Conservation (phyloP, 2,113 vertebrate genomes). For the Oophaga pumilio region DNA sequence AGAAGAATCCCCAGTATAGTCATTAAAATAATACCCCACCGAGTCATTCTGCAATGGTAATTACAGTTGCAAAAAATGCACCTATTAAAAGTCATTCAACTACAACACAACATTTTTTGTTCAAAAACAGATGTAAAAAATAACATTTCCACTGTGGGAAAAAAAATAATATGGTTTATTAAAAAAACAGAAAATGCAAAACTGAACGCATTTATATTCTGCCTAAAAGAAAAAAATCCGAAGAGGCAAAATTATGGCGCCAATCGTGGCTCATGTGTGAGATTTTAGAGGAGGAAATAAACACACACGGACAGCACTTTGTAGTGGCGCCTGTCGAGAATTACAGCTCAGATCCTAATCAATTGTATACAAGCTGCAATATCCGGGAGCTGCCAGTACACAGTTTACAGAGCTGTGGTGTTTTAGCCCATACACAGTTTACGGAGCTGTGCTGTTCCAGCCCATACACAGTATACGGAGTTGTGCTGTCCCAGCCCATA, state of each 20-base stretch:
- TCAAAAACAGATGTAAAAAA: slow-evolving; percentile 6
- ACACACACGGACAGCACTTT: no score
- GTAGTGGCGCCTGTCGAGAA: no score
- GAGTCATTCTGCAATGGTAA: not conserved
- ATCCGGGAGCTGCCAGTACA: no score
- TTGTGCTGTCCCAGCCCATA: no score
- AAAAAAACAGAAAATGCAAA: slow-evolving; percentile 10
- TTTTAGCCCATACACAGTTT: no score
- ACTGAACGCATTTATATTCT: not conserved
- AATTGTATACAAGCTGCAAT: no score
- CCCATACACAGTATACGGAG: no score
- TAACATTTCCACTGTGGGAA: slow-evolving; percentile 16
- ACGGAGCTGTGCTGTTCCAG: no score
- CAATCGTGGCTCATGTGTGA: not conserved
- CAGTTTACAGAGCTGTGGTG: no score
- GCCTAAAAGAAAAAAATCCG: slow-evolving; percentile 6
- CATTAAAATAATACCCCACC: not conserved
- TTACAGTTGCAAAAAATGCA: not conserved
- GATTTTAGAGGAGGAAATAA: not conserved
- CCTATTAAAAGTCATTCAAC: not conserved
- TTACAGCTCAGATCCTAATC: no score
- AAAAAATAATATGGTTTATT: slow-evolving; percentile 3
- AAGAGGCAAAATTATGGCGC: not conserved
- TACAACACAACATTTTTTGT: not conserved
- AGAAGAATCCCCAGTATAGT: not conserved